Evolutionary conservation across 2,797 vertebrate genomes (phyloP), one percentile per base, ranked within the genome.

Genomic region (Eulemur albifrons): DNA sequence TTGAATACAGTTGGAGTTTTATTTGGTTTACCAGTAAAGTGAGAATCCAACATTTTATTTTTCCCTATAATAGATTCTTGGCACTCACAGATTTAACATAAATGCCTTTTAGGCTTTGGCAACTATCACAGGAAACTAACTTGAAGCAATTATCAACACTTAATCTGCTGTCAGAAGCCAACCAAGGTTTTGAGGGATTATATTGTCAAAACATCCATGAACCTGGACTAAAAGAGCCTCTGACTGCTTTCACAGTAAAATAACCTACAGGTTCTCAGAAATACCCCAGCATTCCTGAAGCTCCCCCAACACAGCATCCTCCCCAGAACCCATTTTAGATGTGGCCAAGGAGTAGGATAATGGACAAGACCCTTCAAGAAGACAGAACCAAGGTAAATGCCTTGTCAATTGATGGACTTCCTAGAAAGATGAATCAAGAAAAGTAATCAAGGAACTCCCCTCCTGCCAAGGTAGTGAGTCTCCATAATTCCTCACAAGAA

Each of bases 101-200:
- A 94, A 48, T 89, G n/a, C 50, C 43, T 89, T 61, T 91, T 69
- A 84, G 79, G 38, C 59, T 95, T 73, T 92, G 70, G 30, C 35
- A 95, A 88, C 12, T 65, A 18, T 77, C 40, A 57, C 12, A 84
- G 3, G 59, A 93, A 94, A 94, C 59, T 76, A 89, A 90, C 61
- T 69, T 59, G 63, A 85, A 95, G 61, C 52, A 90, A 94, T 88
- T 94, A 90, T 54, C 67, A 90, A 94, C 92, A 93, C 43, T 43
- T 61, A 20, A 93, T 81, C 52, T 88, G 23, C 57, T 69, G 35
- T 77, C 70, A 95, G 63, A 93, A 73, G 65, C 40, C 52, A 91
- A 35, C 35, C 18, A 67, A 50, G 32, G 38, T 94, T 77, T n/a
- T 63, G 11, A 17, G 2, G 32, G 27, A 77, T 76, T 35, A 57